Base-by-base conservation (phyloP, 2,113 vertebrate species). In the Bolborhynchus lineola region DNA sequence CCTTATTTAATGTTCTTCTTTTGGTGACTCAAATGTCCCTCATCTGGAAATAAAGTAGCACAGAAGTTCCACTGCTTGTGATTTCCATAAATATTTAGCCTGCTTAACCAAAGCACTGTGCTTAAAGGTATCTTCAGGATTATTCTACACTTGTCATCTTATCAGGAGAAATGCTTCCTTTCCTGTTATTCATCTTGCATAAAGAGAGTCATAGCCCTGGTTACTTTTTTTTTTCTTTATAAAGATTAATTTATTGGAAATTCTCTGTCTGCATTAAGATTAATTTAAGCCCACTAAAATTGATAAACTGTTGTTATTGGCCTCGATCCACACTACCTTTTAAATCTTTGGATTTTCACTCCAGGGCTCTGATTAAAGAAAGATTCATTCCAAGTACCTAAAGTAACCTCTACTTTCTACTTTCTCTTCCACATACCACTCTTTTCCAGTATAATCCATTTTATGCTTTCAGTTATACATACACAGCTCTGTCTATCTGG, bases 221-320 rank as follows among this genome's bases (percentile, higher is more conserved):
- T 20, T 29, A 33, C 25, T 39, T 60, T 82, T 83, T 87, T 83
- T 87, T 59, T 72, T 6, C 3, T 64, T 71, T 72, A 91, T 80
- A 53, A 86, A 93, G 59, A 92, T 90, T 71, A 96, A 95, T 95
- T 93, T 47, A 92, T 70, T 93, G 71, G 70, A 89, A 95, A 93
- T 92, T 82, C 86, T 95, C 77, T 80, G 76, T 86, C 65, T 94
- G 70, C 33, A 80, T 93, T 83, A 95, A 86, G 55, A 42, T 92
- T 96, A 93, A 95, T 94, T 96, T 96, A 95, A 76, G 41, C 65
- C 71, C 75, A 86, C 69, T 91, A 94, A 94, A 97, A 91, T 44
- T 42, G 21, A 97, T 91, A 80, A 82, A 85, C 37, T 79, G 75
- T 86, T 92, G 94, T 95, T 89, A 93, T 33, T 84, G 69, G 72